Conservation (phyloP, 2,113 vertebrate species). For the Sorex fumeus region DNA sequence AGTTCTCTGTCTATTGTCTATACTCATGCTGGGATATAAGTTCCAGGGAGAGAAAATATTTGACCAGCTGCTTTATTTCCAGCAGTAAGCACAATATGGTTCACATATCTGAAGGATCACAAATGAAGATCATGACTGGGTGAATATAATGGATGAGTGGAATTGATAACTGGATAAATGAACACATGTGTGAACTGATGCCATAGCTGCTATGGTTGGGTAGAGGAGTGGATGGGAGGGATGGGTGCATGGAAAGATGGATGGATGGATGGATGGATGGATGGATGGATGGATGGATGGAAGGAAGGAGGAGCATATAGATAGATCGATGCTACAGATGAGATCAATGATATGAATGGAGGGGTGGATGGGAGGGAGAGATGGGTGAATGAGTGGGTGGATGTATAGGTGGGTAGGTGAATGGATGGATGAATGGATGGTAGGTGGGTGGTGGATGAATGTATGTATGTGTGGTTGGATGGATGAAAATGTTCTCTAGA, state of each 20-base stretch:
- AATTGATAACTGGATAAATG: neutral
- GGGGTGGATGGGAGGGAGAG: too few relatives aligned
- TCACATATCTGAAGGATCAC: neutral
- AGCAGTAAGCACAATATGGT: neutral
- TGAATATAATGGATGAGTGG: neutral
- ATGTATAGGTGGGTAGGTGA: neutral
- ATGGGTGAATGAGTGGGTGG: too few relatives aligned
- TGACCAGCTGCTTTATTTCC: neutral
- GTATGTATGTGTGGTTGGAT: neutral
- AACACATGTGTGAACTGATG: neutral
- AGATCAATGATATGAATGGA: too few relatives aligned
- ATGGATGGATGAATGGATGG: neutral
- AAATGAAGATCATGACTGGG: neutral
- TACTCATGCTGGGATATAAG: neutral
- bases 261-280: neutral
- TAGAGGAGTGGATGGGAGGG: too few relatives aligned
- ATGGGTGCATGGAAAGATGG: too few relatives aligned
- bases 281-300: neutral
- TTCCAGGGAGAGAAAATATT: neutral
- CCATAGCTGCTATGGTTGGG: too few relatives aligned
- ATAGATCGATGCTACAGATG: neutral
- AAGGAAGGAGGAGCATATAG: neutral
- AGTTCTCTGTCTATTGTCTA: neutral
- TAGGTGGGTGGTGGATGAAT: neutral
- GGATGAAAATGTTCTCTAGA: slow-evolving; percentile 6